phyloP scores from a whole-genome alignment of 2,888 invertebrate genomes.

The Nematopogon swammerdamellus region DNA sequence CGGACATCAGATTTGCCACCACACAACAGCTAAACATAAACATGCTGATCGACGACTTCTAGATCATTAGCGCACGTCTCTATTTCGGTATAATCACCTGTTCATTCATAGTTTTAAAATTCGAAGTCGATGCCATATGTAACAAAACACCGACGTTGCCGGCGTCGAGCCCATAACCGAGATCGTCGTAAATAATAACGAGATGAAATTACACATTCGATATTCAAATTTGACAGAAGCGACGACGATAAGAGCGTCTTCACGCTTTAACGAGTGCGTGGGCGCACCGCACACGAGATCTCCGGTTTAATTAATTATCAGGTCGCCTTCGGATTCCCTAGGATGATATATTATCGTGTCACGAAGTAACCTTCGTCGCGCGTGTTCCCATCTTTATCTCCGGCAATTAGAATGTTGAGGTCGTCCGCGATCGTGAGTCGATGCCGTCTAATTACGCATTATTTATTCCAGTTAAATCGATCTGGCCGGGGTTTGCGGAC shows the following conservation, averaged over 20 bases:
- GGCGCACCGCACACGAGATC: slow-evolving; percentile 15
- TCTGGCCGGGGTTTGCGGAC: slow-evolving; percentile 42
- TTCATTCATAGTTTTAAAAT: neutral
- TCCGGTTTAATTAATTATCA: slow-evolving; percentile 44
- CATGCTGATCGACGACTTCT: neutral
- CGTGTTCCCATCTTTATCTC: slow-evolving; percentile 33
- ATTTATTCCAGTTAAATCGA: slow-evolving; percentile 24
- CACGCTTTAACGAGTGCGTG: slow-evolving; percentile 38
- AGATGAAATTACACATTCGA: slow-evolving; percentile 43
- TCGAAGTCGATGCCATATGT: neutral
- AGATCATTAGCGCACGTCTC: neutral
- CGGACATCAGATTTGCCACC: neutral
- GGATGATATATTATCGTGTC: neutral
- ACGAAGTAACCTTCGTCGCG: slow-evolving; percentile 26
- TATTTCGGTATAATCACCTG: neutral
- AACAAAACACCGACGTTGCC: neutral
- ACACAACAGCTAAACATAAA: too few species aligned
- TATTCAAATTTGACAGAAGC: slow-evolving; percentile 50
- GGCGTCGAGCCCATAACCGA: neutral
- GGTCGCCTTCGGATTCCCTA: slow-evolving; percentile 16
- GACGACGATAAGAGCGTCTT: slow-evolving; percentile 43
- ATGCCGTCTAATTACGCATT: slow-evolving; percentile 45
- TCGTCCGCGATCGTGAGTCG: slow-evolving; percentile 41
- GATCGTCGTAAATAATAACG: slow-evolving; percentile 35
- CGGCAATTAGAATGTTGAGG: slow-evolving; percentile 35